Evolutionary conservation across 2,888 invertebrate species (phyloP), one percentile per base, ranked within the genome.

Genomic region (Cerastis leucographa): DNA sequence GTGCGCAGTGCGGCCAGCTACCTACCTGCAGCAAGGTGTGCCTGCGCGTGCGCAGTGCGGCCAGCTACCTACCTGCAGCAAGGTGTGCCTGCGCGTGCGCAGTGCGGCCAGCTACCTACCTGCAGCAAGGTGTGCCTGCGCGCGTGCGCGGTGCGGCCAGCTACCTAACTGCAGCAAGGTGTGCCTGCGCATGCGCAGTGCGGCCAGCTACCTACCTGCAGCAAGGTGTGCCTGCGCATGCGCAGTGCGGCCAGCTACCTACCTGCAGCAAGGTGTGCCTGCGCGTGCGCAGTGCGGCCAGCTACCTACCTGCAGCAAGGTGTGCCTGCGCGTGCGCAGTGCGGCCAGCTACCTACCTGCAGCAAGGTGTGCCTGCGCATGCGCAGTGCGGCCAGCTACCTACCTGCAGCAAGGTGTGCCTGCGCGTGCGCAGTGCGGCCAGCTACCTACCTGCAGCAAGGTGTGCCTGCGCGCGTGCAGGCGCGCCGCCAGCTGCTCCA

Each of bases 361-460:
- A n/a, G n/a, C n/a, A 99, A 97, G 79, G 98, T 97, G 93, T 99
- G 99, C 78, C 98, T 97, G 73, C 99, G 97, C 89, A 98, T 98
- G 65, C 98, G 97, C 87, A 99, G 97, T n/a, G 82, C 98, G 97
- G 98, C 98, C 86, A 98, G 97, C 90, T 99, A n/a, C n/a, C n/a
- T n/a, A n/a, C n/a, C n/a, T n/a, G n/a, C n/a, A n/a, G n/a, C n/a
- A 99, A 97, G 79, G 98, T 97, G 93, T 99, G 99, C 78, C 98
- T 97, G 73, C 99, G 97, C 89, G 98, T 98, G 65, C 98, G 97
- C 87, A 99, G 97, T n/a, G 82, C 98, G 97, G 98, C 98, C 86
- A 98, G 97, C 90, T 99, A n/a, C n/a, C n/a, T 94, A 98, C 98
- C 97, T 98, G 98, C 74, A 99, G 96, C 80, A 99, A 97, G 79